Evolutionary conservation across 2,113 vertebrate genomes (phyloP).

Genomic region (Calyptommatus sinebrachiatus): DNA sequence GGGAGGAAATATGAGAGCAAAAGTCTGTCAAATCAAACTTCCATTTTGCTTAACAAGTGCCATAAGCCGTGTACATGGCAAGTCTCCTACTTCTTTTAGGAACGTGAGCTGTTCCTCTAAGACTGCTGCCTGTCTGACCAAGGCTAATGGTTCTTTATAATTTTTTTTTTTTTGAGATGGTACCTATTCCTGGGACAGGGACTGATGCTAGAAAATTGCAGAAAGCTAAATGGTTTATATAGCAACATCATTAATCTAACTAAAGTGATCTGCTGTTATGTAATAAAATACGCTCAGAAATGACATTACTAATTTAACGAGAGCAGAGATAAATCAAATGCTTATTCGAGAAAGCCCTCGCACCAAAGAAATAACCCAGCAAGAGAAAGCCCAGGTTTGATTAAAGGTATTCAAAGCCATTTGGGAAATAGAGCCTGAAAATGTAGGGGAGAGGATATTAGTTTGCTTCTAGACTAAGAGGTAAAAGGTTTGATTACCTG

Average conservation of each 20-base stretch:
- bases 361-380: neutral
- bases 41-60: neutral
- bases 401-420: neutral
- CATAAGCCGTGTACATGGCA: neutral
- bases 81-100: neutral
- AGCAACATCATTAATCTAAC: constrained; percentile 29
- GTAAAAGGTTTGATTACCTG: neutral
- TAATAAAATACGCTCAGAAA: constrained; percentile 20
- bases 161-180: constrained; percentile 6
- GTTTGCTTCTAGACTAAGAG: neutral
- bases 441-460: neutral
- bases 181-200: constrained; percentile 5
- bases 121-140: neutral
- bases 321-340: constrained; percentile 26
- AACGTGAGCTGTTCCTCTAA: neutral
- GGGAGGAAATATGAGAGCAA: neutral
- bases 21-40: neutral
- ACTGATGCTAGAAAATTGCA: constrained; percentile 5
- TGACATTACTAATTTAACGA: constrained; percentile 28
- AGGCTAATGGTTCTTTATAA: neutral
- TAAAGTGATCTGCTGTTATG: constrained; percentile 18
- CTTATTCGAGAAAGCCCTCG: neutral
- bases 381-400: neutral
- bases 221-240: constrained; percentile 30
- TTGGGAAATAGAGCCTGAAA: neutral